Evolutionary conservation across 2,113 vertebrate species (phyloP), one percentile per base, ranked within the genome.

Genomic region (Psilopsiagon aurifrons): DNA sequence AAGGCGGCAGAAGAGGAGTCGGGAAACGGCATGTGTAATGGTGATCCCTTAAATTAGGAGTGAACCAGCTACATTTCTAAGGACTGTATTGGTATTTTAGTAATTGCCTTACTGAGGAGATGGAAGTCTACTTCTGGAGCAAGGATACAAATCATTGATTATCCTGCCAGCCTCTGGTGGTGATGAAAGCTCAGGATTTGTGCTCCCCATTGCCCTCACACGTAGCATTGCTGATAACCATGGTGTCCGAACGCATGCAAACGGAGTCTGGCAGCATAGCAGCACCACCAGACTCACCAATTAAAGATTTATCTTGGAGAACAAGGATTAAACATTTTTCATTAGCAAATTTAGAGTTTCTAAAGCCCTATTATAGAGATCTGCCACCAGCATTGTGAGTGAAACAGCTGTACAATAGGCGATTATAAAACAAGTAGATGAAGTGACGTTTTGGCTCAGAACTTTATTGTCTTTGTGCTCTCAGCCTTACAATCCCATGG

Each of bases 341-440:
- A 94, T 97, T 95, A 95, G 89, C 82, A 92, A 95, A 93, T 94
- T 87, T 71, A 82, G 84, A 52, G 75, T 78, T 93, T 93, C 89
- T 63, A 86, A 94, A 96, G 60, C 91, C 71, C 47, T 80, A 60
- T 83, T 94, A 64, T 16, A 92, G 95, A 81, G 78, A 93, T 83
- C 90, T 94, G 94, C 89, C 84, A 64, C 93, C 84, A 55, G 17
- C 82, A 81, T 63, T 86, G 84, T 28, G 75, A 90, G 82, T 5
- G 2, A 41, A 97, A 70, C 91, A 95, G 92, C 94, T 94, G 93
- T 70, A 84, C 75, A 88, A 76, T 67, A 44, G 64, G 66, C 0
- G 41, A 95, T 95, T 95, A 78, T 60, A 75, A 90, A 94, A 59
- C 54, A 86, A 49, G 78, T 73, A 86, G 91, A 93, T 75, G 84